Conservation (phyloP, 1,140 invertebrate genomes). For the Temnothorax curvispinosus region DNA sequence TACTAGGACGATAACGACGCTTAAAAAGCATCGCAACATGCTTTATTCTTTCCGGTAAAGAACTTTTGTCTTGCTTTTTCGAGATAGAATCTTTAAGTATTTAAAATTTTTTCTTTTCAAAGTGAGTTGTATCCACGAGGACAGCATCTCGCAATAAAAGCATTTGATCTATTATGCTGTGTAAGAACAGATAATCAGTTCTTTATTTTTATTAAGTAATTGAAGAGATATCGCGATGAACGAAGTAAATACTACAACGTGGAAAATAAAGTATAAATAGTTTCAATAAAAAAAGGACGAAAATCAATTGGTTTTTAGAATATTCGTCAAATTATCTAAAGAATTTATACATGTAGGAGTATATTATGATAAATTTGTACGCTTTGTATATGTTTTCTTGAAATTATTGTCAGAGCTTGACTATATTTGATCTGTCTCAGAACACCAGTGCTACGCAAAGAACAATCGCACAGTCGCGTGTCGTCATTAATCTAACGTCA, state of each 20-base stretch:
- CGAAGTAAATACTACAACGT: not conserved
- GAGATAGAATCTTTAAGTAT: conserved; percentile 40
- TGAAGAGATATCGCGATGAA: not conserved
- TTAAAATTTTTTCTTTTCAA: conserved; percentile 32
- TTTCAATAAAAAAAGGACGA: not conserved
- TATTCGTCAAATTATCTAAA: not conserved
- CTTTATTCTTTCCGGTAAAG: conserved; percentile 41
- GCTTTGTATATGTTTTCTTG: not conserved
- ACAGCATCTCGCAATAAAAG: conserved; percentile 18
- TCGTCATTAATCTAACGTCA: conserved; percentile 23
- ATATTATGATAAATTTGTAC: not conserved
- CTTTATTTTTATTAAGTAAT: conserved; percentile 1
- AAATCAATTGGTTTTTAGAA: not conserved
- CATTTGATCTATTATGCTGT: conserved; percentile 18
- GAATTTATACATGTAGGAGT: not conserved
- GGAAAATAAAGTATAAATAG: not conserved
- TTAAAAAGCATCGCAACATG: conserved; percentile 34
- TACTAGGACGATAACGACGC: conserved; percentile 34
- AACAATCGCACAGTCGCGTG: conserved; percentile 2
- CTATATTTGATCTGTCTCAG: not conserved
- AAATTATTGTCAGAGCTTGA: not conserved
- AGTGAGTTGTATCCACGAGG: not conserved
- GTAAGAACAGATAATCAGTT: conserved; percentile 29
- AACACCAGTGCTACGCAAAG: not conserved
- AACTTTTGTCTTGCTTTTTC: conserved; percentile 21